Percentiles rank a stretch among this genome's conserved stretches.
phyloP scores from a whole-genome alignment of 2,113 vertebrate genomes.

The Gracilinanus agilis region DNA sequence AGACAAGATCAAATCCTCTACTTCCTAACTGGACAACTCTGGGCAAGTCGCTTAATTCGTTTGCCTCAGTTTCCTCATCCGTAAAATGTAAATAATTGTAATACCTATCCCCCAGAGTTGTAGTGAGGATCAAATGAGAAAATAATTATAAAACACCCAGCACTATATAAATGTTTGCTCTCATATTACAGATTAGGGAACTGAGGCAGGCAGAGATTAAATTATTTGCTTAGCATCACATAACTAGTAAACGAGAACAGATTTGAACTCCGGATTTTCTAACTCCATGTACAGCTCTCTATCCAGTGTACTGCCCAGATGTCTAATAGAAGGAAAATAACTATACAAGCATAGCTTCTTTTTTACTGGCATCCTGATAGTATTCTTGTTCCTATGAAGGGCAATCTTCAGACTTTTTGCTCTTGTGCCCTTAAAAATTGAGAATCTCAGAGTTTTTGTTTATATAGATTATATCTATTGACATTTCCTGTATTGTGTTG shows the following conservation, averaged over 20 bases:
- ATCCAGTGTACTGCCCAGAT: not conserved
- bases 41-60: not conserved
- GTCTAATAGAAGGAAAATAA: not conserved
- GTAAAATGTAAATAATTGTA: not conserved
- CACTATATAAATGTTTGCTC: not conserved
- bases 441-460: not conserved
- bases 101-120: not conserved
- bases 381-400: not conserved
- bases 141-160: not conserved
- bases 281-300: not conserved
- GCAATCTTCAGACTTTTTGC: not conserved
- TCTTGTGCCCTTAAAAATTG: not conserved
- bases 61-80: not conserved
- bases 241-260: not conserved
- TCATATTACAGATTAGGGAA: not conserved
- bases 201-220: not conserved
- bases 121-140: not conserved
- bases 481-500: not conserved
- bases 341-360: not conserved
- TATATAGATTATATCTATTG: not conserved
- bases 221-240: not conserved
- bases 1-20: not conserved
- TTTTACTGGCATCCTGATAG: not conserved
- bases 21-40: not conserved
- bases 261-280: not conserved